A percentile compares a stretch with the other conserved stretches of the same genome.
Conservation (phyloP, 2,113 vertebrate genomes). For the Pholis gunnellus region DNA sequence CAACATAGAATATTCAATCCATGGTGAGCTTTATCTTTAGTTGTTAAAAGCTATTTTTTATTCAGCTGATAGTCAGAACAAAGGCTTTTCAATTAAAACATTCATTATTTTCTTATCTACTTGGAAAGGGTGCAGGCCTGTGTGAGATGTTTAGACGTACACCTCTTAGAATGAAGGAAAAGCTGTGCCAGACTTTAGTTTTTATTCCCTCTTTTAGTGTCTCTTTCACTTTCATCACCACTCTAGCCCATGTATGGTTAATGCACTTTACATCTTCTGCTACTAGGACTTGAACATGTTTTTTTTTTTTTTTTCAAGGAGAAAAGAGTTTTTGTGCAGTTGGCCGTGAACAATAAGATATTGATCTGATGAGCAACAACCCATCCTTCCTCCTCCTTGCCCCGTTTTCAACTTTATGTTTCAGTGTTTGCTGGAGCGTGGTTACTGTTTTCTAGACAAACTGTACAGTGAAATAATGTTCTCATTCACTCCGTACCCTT, state of each 20-base stretch:
- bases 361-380: conserved; percentile 62
- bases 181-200: background rate
- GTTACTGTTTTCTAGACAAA: conserved; percentile 32
- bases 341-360: conserved; percentile 63
- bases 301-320: too few relatives aligned
- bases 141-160: conserved; percentile 31
- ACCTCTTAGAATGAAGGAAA: conserved; percentile 29
- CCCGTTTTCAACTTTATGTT: conserved; percentile 21
- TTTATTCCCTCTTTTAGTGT: background rate
- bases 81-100: conserved; percentile 47
- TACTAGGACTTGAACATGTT: conserved; percentile 15
- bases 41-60: conserved; percentile 26
- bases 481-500: conserved; percentile 1
- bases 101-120: conserved; percentile 54
- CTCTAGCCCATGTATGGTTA: conserved; percentile 16
- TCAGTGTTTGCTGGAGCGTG: conserved; percentile 14
- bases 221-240: background rate
- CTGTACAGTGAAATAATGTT: conserved; percentile 38
- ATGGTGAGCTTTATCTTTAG: conserved; percentile 23
- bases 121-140: conserved; percentile 13
- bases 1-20: conserved; percentile 10
- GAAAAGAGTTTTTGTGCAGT: conserved; percentile 40
- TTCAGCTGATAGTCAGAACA: conserved; percentile 38
- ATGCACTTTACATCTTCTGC: conserved; percentile 19
- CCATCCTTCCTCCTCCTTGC: conserved; percentile 13